Evolutionary conservation across 2,888 invertebrate species (phyloP).

Genomic region (Troglohyphantes excavatus): DNA sequence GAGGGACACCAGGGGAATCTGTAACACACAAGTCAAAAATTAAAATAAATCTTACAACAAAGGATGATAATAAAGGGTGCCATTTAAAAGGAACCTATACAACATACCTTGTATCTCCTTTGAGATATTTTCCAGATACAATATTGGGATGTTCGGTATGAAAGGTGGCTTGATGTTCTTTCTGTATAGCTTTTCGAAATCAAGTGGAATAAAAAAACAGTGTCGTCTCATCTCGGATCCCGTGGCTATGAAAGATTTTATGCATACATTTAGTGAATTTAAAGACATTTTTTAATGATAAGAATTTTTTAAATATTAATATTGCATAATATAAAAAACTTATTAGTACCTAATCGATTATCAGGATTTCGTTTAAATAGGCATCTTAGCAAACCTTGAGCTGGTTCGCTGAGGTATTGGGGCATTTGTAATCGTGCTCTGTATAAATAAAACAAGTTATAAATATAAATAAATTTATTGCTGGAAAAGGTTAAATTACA

Average conservation of each 20-base stretch:
- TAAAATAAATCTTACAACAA: neutral
- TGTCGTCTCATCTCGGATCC: slow-evolving; percentile 89
- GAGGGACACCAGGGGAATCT: slow-evolving; percentile 98
- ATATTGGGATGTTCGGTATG: slow-evolving; percentile 86
- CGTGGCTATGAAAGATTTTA: slow-evolving; percentile 81
- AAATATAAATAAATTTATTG: no score
- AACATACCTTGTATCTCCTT: slow-evolving; percentile 35
- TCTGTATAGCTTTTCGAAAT: slow-evolving; percentile 92
- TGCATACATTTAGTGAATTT: neutral
- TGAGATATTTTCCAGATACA: slow-evolving; percentile 2
- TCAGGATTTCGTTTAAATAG: slow-evolving; percentile 98
- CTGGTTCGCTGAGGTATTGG: slow-evolving; percentile 96
- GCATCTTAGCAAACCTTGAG: slow-evolving; percentile 95
- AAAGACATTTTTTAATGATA: no score
- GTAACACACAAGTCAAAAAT: slow-evolving; percentile 80
- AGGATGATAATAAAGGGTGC: neutral
- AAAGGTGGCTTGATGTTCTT: slow-evolving; percentile 97
- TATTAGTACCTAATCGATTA: slow-evolving; percentile 87
- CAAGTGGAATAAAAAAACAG: slow-evolving; percentile 95
- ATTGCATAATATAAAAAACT: no score
- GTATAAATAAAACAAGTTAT: slow-evolving; percentile 79
- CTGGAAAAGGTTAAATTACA: no score
- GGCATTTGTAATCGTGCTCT: slow-evolving; percentile 98
- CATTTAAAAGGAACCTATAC: neutral
- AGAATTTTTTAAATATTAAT: no score